Percentiles rank a stretch among this genome's conserved stretches.
Conservation (phyloP, 2,888 invertebrate species). For the Mesoligia furuncula region DNA sequence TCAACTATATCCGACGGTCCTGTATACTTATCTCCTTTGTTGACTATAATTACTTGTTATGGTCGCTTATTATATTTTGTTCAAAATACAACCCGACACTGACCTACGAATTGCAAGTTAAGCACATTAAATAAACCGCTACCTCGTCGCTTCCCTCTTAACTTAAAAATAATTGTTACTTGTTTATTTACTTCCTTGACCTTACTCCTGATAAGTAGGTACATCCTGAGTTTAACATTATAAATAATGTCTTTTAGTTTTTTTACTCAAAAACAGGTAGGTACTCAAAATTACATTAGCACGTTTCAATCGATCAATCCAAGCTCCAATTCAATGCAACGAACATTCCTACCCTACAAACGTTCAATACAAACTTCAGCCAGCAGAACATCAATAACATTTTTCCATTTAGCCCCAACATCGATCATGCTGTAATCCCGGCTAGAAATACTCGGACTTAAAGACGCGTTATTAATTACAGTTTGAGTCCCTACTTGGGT, state of each 20-base stretch:
- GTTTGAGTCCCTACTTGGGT: constrained; percentile 11
- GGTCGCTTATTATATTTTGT: too few species aligned
- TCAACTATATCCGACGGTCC: too few species aligned
- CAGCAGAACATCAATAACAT: constrained; percentile 36
- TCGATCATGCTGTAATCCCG: constrained; percentile 56
- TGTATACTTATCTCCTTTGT: too few species aligned
- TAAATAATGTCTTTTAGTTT: neutral
- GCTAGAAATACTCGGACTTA: constrained; percentile 23
- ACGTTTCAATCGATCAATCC: constrained; percentile 10
- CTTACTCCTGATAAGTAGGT: too few species aligned
- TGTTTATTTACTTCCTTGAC: too few species aligned
- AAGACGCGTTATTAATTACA: constrained; percentile 49
- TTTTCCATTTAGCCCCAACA: constrained; percentile 46
- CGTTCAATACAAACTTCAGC: constrained; percentile 18
- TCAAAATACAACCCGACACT: too few species aligned
- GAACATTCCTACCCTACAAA: neutral
- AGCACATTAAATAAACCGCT: too few species aligned
- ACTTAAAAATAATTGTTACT: too few species aligned
- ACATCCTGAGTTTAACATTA: neutral
- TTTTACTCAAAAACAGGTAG: neutral
- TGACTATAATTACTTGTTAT: too few species aligned
- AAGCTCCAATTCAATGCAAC: neutral
- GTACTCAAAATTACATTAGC: neutral
- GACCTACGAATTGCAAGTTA: too few species aligned
- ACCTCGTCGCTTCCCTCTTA: too few species aligned